Evolutionary conservation across 2,888 invertebrate species (phyloP), one percentile per base, ranked within the genome.

Genomic region (Ommatoiulus sabulosus): DNA sequence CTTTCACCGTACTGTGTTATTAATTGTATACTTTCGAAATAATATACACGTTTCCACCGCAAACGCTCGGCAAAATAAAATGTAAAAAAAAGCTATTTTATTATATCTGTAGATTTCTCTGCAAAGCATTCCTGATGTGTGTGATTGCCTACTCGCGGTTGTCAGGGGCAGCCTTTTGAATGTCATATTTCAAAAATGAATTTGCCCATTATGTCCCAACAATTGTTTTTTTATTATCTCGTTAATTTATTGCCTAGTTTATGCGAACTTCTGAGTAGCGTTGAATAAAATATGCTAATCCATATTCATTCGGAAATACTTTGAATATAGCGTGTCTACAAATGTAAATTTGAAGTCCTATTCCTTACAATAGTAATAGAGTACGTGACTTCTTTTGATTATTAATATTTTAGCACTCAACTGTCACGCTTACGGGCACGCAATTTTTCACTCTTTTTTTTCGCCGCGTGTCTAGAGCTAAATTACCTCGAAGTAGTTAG

Each of bases 381-480:
- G 63, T 63, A 63, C 63, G 63, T 63, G 63, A 63, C 63, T 63
- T 63, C 17, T 72, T 72, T 4, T 72, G 24, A 72, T 24, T 72
- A 72, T 72, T 72, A 72, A 72, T 72, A 72, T 72, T 72, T 24
- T 72, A 72, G 72, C 72, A n/a, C 10, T 0, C 72, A 72, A 72
- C 72, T 72, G 72, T 72, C 72, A 72, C 72, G 72, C 20, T 72
- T 72, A 24, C 72, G 8, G 20, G 72, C 72, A 72, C 6, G 72
- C n/a, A 72, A 72, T 72, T 72, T 20, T 20, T 63, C n/a, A 63
- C n/a, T n/a, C 63, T 52, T n/a, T 63, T n/a, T 63, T 10, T 63
- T 63, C 17, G 46, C 46, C 8, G 46, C n/a, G 6, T 63, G 63
- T 63, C 63, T 63, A 63, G 7, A 72, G 2, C 72, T 24, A 72